A percentile compares a stretch with the other conserved stretches of the same genome.
Evolutionary conservation across 2,888 invertebrate species (phyloP).

Genomic region (Dendrolimus houi): DNA sequence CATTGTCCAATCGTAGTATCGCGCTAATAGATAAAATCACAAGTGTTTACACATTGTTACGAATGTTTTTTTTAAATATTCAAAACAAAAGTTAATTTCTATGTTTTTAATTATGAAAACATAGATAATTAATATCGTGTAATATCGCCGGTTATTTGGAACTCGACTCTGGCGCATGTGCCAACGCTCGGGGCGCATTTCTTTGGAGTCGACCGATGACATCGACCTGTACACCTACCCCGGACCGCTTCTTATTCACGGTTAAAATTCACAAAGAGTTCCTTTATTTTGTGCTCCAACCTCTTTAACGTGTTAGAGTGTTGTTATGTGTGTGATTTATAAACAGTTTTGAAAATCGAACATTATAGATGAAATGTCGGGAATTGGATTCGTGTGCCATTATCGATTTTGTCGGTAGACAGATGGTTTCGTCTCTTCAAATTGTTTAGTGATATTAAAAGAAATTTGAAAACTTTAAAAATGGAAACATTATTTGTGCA

Average conservation of each 20-base stretch:
- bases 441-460: too few relatives aligned
- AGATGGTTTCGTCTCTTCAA: too few relatives aligned
- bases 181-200: conserved; percentile 57
- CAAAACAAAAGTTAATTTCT: too few relatives aligned
- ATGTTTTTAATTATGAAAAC: not conserved
- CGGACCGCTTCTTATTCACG: conserved; percentile 33
- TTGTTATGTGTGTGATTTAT: not conserved
- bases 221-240: conserved; percentile 57
- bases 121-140: conserved; percentile 26
- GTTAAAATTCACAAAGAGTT: conserved; percentile 17
- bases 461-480: conserved; percentile 7
- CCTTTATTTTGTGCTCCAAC: conserved; percentile 6
- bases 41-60: too few relatives aligned
- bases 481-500: conserved; percentile 54
- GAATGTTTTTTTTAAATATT: too few relatives aligned
- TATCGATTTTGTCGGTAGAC: too few relatives aligned
- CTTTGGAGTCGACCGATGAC: conserved; percentile 64
- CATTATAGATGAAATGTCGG: too few relatives aligned
- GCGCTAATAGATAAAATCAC: too few relatives aligned
- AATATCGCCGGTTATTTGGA: conserved; percentile 51
- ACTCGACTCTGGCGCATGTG: conserved; percentile 50
- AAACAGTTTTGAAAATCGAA: too few relatives aligned
- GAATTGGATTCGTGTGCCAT: too few relatives aligned
- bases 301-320: conserved; percentile 1
- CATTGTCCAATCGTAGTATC: too few relatives aligned